These are phyloP conservation scores for Chydorus sphaericus DNA, from an alignment of 2,888 invertebrate species.

Conservation along the genomic window DNA sequence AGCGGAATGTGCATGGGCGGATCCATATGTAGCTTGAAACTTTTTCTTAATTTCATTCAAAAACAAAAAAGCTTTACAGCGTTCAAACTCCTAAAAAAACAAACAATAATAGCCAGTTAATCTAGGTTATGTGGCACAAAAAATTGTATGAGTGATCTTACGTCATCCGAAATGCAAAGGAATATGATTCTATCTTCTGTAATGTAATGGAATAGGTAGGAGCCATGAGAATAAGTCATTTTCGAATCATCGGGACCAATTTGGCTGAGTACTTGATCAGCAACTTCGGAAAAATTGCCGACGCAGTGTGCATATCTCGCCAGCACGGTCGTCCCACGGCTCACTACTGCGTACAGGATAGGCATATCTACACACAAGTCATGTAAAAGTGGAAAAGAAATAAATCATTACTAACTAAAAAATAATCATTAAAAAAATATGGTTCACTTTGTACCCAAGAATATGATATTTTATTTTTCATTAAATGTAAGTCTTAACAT, in stretches of 20 bases:
- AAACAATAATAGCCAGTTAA: background rate
- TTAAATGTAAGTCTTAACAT: no score
- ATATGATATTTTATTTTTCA: no score
- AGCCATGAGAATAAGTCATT: conserved; percentile 82
- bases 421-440: no score
- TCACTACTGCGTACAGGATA: conserved; percentile 75
- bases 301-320: conserved; percentile 83
- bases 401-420: no score
- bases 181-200: conserved; percentile 74
- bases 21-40: conserved; percentile 70
- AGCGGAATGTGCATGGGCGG: conserved; percentile 62
- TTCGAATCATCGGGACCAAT: conserved; percentile 80
- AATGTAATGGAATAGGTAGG: conserved; percentile 82
- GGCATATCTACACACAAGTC: conserved; percentile 70
- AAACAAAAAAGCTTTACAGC: conserved; percentile 78
- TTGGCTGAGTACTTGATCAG: conserved; percentile 74
- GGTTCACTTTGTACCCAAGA: no score
- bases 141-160: conserved; percentile 40
- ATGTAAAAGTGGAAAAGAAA: no score
- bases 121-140: background rate
- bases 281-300: conserved; percentile 89
- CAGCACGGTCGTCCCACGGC: conserved; percentile 67
- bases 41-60: conserved; percentile 79
- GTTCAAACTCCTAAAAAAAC: conserved; percentile 68
- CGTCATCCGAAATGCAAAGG: conserved; percentile 89